These are phyloP conservation scores for Sebastes kiyomatsui DNA, from an alignment of 2,797 vertebrate species.

Conservation along the genomic window DNA sequence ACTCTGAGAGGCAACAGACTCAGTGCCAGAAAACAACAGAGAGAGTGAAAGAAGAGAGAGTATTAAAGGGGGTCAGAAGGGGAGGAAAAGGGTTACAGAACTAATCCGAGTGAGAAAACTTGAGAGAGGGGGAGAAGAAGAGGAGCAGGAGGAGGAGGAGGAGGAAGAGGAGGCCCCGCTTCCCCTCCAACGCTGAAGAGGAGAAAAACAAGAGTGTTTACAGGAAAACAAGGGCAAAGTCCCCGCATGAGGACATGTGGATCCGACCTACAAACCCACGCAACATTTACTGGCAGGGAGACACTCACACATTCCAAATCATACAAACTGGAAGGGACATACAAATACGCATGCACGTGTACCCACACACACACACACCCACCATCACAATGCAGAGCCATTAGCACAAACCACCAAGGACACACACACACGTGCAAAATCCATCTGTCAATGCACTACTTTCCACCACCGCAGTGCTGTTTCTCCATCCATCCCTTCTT, in stretches of 20 bases:
- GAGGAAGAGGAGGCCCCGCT: constrained; percentile 34
- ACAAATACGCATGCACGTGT: constrained; percentile 1
- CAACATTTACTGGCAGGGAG: constrained; percentile 34
- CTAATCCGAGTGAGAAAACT: constrained; percentile 66
- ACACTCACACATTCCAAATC: neutral
- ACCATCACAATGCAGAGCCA: constrained; percentile 14
- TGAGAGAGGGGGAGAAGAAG: neutral
- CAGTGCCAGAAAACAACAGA: constrained; percentile 29
- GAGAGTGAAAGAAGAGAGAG: constrained; percentile 25
- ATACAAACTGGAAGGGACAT: neutral
- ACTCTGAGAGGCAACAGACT: constrained; percentile 32
- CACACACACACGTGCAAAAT: constrained; percentile 24
- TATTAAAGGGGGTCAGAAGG: constrained; percentile 36
- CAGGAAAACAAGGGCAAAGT: constrained; percentile 70
- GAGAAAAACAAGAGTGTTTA: constrained; percentile 67
- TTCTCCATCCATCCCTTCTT: constrained; percentile 6
- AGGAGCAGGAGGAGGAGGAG: constrained; percentile 4
- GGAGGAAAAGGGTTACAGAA: constrained; percentile 50
- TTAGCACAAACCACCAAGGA: constrained; percentile 14
- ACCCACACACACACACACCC: neutral
- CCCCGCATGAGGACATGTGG: constrained; percentile 54
- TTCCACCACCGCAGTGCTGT: constrained; percentile 2
- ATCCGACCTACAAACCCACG: constrained; percentile 32
- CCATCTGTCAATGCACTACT: constrained; percentile 14
- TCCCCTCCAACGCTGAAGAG: constrained; percentile 14